Base-by-base conservation (phyloP, 2,888 invertebrate genomes). In the Monochamus alternatus region DNA sequence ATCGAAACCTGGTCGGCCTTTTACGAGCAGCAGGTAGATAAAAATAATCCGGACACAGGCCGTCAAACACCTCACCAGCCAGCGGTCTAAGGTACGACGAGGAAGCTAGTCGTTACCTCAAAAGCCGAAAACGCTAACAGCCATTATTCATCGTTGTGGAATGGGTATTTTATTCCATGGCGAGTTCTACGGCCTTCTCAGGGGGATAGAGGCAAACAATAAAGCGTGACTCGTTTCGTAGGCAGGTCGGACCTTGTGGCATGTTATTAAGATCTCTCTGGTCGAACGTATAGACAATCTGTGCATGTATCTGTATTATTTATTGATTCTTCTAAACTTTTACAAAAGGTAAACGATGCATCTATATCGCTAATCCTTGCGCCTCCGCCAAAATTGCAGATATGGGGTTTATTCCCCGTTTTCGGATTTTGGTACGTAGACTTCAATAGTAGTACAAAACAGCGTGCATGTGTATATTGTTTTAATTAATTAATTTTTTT, bases 81-180 rank as follows among this genome's bases (percentile, higher is more conserved):
- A 55, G 14, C n/a, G 14, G 14, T n/a, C 55, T 55, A n/a, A n/a
- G 0, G 55, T 51, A 2, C 7, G 10, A 51, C n/a, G 55, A 5
- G 7, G 32, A 31, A 60, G 22, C 58, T 64, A 9, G 63, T 71
- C 63, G 52, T 59, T 68, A 30, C 55, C 47, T 52, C 62, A 69
- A 62, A 71, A 74, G 72, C 31, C 67, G 68, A 73, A 73, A 70
- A 73, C 44, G 66, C 69, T 58, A 52, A 38, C 62, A 65, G 76
- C 71, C 78, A 78, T 81, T 80, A 81, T 79, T 81, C 80, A 81
- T 80, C 79, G 77, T 77, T 73, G 75, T 70, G 75, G 75, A 78
- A 81, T 78, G 75, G 74, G 71, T 77, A 76, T 79, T 79, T 79
- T 81, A 79, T 80, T 78, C 76, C 77, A 76, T 73, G 22, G 22